Evolutionary conservation across 2,888 invertebrate species (phyloP).

Genomic region (Parasteatoda lunata): DNA sequence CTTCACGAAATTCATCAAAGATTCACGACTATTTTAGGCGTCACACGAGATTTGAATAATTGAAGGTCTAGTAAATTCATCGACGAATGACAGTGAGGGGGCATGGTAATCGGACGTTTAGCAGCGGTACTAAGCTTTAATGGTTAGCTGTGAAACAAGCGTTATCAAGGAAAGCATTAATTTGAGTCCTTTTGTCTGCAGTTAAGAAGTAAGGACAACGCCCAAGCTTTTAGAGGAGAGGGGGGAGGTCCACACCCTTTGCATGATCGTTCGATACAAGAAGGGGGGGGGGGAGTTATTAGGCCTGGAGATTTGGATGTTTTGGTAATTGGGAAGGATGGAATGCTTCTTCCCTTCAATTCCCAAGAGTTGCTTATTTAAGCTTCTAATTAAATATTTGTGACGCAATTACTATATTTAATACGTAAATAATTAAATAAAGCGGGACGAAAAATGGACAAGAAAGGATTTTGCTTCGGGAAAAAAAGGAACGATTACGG

Average conservation of each 20-base stretch:
- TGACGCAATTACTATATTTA: slow-evolving; percentile 61
- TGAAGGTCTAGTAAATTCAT: slow-evolving; percentile 67
- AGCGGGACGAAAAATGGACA: slow-evolving; percentile 30
- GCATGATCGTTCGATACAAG: slow-evolving; percentile 43
- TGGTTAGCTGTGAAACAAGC: slow-evolving; percentile 68
- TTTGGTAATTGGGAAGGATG: slow-evolving; percentile 65
- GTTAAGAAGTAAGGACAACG: slow-evolving; percentile 62
- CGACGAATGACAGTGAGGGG: slow-evolving; percentile 64
- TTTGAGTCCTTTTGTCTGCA: slow-evolving; percentile 62
- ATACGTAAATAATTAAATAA: slow-evolving; percentile 62
- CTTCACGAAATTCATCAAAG: slow-evolving; percentile 58
- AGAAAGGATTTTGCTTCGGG: slow-evolving; percentile 8
- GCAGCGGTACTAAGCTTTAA: slow-evolving; percentile 66
- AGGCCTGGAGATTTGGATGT: slow-evolving; percentile 61
- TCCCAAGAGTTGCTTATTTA: slow-evolving; percentile 60
- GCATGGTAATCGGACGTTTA: slow-evolving; percentile 65
- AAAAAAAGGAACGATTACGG: too few species aligned
- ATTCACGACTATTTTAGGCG: slow-evolving; percentile 68
- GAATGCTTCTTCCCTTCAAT: not conserved
- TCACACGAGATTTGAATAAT: slow-evolving; percentile 68
- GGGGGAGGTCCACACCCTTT: slow-evolving; percentile 51
- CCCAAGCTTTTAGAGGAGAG: slow-evolving; percentile 61
- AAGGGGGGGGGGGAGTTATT: slow-evolving; percentile 29
- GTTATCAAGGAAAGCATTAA: slow-evolving; percentile 66
- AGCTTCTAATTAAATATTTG: slow-evolving; percentile 68